phyloP scores from a whole-genome alignment of 2,797 vertebrate species.

The Sparus aurata region DNA sequence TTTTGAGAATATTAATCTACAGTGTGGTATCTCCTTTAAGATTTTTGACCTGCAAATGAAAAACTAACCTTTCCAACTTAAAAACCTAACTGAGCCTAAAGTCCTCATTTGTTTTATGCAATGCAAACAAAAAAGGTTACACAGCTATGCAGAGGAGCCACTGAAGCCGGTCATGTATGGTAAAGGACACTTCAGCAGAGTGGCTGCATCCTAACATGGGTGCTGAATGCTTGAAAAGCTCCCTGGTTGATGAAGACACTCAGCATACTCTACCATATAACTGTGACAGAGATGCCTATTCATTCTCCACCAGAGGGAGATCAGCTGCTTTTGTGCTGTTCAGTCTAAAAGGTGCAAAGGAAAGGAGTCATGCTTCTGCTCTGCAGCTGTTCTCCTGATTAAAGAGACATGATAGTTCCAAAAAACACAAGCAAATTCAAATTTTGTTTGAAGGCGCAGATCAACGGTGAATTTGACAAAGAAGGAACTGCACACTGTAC shows the following conservation, averaged over 20 bases:
- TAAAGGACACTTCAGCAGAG: constrained; percentile 14
- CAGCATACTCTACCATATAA: not conserved
- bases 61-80: constrained; percentile 12
- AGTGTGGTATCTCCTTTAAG: constrained; percentile 4
- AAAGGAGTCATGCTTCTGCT: not conserved
- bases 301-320: not conserved
- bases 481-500: not conserved
- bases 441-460: constrained; percentile 3
- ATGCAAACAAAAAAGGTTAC: constrained; percentile 9
- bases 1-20: constrained; percentile 34
- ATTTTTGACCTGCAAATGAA: constrained; percentile 25
- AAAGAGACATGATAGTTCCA: not conserved
- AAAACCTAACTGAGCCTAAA: not conserved
- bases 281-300: not conserved
- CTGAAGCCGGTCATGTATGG: not conserved
- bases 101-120: constrained; percentile 10
- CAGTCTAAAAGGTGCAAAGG: constrained; percentile 3
- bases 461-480: not conserved
- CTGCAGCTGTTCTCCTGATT: constrained; percentile 11
- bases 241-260: not conserved
- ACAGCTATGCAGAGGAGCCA: not conserved
- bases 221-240: not conserved
- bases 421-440: constrained; percentile 24
- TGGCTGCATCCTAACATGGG: constrained; percentile 6
- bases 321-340: not conserved